These are phyloP conservation scores for Pseudomyrmex sp. DNA, from an alignment of 1,140 invertebrate species.

Conservation along the genomic window DNA sequence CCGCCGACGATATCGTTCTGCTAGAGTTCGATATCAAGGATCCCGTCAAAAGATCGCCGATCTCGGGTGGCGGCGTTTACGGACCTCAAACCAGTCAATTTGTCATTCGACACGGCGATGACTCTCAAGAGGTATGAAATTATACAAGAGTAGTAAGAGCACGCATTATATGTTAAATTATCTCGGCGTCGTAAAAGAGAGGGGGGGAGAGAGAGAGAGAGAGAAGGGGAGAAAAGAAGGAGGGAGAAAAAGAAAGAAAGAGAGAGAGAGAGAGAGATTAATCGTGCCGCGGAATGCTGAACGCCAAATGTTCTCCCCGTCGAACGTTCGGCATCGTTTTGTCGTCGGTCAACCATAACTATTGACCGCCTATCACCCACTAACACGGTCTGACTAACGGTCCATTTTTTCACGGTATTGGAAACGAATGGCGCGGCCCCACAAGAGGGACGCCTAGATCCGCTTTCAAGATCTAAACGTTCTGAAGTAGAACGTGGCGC, in stretches of 20 bases:
- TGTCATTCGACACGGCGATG: constrained; percentile 81
- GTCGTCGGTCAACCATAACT: constrained; percentile 74
- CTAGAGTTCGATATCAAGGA: constrained; percentile 83
- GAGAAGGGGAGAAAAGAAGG: too few species aligned
- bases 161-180: not conserved
- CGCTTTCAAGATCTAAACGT: constrained; percentile 64
- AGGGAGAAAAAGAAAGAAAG: too few species aligned
- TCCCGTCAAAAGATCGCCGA: constrained; percentile 82
- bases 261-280: not conserved
- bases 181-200: too few species aligned
- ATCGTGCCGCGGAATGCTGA: not conserved
- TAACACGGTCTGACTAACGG: constrained; percentile 64
- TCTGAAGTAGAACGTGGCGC: constrained; percentile 57
- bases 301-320: constrained; percentile 27
- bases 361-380: constrained; percentile 74
- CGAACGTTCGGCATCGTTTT: constrained; percentile 52
- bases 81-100: constrained; percentile 80
- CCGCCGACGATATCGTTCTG: constrained; percentile 79
- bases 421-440: constrained; percentile 17
- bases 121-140: constrained; percentile 80
- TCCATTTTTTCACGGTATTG: constrained; percentile 60
- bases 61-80: constrained; percentile 79
- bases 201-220: too few species aligned
- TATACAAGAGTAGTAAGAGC: not conserved
- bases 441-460: not conserved